phyloP scores from a whole-genome alignment of 1,140 invertebrate genomes.

The Hycleus cichorii region DNA sequence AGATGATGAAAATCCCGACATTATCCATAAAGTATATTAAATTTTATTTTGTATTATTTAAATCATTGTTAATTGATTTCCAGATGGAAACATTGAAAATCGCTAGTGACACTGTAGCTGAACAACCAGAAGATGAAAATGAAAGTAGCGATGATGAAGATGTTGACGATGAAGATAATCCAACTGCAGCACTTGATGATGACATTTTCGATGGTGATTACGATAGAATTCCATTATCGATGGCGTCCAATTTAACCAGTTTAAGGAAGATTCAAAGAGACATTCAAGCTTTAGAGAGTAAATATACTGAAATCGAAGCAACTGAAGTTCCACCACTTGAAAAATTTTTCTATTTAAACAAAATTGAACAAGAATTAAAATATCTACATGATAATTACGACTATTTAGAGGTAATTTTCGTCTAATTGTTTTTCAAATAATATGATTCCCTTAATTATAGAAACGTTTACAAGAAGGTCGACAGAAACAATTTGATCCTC shows the following conservation, averaged over 20 bases:
- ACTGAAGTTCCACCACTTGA: neutral
- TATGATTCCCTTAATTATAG: too few species aligned
- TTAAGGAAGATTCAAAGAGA: neutral
- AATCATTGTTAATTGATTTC: too few species aligned
- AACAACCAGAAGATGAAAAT: neutral
- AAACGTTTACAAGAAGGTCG: too few species aligned
- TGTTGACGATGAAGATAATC: slow-evolving; percentile 1
- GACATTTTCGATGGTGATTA: slow-evolving; percentile 7
- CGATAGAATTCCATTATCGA: neutral
- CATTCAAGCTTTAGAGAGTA: neutral
- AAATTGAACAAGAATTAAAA: too few species aligned
- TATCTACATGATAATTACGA: too few species aligned
- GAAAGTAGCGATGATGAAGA: slow-evolving; percentile 9
- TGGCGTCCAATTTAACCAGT: neutral
- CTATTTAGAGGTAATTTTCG: too few species aligned
- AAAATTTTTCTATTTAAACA: too few species aligned
- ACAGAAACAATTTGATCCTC: too few species aligned
- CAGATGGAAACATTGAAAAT: too few species aligned
- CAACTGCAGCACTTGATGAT: neutral
- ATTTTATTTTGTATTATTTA: too few species aligned
- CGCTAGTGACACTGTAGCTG: neutral
- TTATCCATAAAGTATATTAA: neutral
- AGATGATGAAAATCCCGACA: neutral
- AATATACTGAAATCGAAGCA: neutral
- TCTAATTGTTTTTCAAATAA: too few species aligned